These are phyloP conservation scores for Microcaecilia unicolor DNA, from an alignment of 2,797 vertebrate species.

Conservation along the genomic window DNA sequence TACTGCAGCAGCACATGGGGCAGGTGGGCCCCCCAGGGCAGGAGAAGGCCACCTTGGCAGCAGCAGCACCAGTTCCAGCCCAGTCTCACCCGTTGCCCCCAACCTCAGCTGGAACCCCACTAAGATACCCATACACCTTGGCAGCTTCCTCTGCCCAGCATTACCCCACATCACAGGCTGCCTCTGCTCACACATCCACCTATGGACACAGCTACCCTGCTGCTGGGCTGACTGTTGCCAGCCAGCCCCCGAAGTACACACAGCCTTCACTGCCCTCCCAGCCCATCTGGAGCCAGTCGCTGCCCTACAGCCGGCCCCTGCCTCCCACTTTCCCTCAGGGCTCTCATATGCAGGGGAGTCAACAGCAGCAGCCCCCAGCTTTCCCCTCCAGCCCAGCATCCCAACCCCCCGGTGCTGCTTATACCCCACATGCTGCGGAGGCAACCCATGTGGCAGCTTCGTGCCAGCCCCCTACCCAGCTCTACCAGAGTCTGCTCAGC, in stretches of 20 bases:
- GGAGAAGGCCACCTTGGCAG: too few species aligned
- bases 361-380: conserved; percentile 47
- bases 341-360: conserved; percentile 44
- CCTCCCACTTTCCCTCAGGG: conserved; percentile 62
- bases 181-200: conserved; percentile 60
- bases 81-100: conserved; percentile 45
- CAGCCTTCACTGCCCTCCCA: conserved; percentile 59
- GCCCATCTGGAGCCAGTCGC: conserved; percentile 60
- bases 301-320: conserved; percentile 49
- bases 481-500: too few species aligned
- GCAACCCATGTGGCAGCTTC: conserved; percentile 50
- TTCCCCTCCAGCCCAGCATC: conserved; percentile 40
- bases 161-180: conserved; percentile 44
- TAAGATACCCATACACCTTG: conserved; percentile 28
- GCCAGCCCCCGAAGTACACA: conserved; percentile 63
- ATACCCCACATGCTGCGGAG: conserved; percentile 46
- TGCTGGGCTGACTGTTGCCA: conserved; percentile 45
- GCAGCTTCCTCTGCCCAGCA: conserved; percentile 40
- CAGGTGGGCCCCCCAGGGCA: conserved; percentile 30
- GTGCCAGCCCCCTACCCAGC: conserved; percentile 50
- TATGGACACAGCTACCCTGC: conserved; percentile 63
- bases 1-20: conserved; percentile 37
- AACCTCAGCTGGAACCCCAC: background rate
- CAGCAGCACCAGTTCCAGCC: conserved; percentile 18
- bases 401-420: conserved; percentile 46